Percentiles rank a stretch among this genome's conserved stretches.
Conservation (phyloP, 2,888 invertebrate genomes). For the Latrodectus elegans region DNA sequence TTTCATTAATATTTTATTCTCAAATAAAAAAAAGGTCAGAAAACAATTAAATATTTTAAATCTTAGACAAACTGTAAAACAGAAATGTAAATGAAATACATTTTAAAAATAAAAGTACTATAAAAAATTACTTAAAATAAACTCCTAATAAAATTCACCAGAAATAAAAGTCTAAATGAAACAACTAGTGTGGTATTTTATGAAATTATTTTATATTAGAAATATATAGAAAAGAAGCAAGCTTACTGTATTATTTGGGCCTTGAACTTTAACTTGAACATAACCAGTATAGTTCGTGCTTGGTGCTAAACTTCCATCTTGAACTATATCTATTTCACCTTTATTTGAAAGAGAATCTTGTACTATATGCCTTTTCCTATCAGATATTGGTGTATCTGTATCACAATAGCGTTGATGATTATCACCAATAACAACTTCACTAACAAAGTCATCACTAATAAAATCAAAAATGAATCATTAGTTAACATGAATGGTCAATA, state of each 20-base stretch:
- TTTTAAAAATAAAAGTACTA: no score
- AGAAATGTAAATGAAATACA: no score
- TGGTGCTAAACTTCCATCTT: constrained; percentile 85
- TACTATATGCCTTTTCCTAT: constrained; percentile 48
- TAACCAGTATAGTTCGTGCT: constrained; percentile 89
- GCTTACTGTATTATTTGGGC: constrained; percentile 70
- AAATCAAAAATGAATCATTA: not conserved
- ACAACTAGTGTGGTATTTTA: no score
- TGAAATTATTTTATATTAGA: no score
- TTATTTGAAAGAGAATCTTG: constrained; percentile 21
- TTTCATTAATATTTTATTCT: no score
- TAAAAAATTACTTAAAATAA: no score
- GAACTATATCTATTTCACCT: constrained; percentile 44
- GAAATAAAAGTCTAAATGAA: no score
- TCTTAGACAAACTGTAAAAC: no score
- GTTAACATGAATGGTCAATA: not conserved
- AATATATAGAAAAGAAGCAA: no score
- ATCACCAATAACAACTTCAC: constrained; percentile 69
- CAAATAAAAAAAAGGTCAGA: no score
- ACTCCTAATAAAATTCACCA: no score
- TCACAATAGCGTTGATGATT: constrained; percentile 63
- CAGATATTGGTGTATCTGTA: constrained; percentile 18
- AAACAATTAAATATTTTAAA: no score
- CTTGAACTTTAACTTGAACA: constrained; percentile 86
- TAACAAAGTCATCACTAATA: constrained; percentile 67